A percentile compares a stretch with the other conserved stretches of the same genome.
These are phyloP conservation scores for Manis pentadactyla DNA, from an alignment of 2,797 vertebrate genomes.

Conservation along the genomic window DNA sequence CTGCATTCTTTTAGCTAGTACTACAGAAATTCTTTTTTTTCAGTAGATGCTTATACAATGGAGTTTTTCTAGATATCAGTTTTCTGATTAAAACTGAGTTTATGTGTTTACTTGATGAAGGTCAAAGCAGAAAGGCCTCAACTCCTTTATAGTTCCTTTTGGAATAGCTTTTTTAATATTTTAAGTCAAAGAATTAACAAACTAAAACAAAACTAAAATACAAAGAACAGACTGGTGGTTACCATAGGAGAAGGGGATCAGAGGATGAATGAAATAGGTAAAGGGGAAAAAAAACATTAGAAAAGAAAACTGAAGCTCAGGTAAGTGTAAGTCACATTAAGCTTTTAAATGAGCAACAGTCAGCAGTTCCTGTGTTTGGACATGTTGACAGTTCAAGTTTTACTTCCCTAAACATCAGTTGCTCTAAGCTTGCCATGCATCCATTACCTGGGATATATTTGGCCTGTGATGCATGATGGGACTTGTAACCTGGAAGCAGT, in stretches of 20 bases:
- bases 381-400: neutral
- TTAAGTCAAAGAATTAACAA: constrained; percentile 10
- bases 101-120: neutral
- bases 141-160: neutral
- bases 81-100: constrained; percentile 7
- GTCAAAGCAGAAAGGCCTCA: constrained; percentile 9
- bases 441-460: neutral
- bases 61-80: neutral
- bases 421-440: neutral
- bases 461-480: neutral
- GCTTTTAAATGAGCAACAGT: neutral
- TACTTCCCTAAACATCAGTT: neutral
- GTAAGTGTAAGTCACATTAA: neutral
- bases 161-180: neutral
- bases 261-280: too few relatives aligned
- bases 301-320: neutral
- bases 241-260: too few relatives aligned
- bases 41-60: neutral
- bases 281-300: too few relatives aligned
- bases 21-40: neutral
- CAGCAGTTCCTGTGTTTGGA: neutral
- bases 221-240: too few relatives aligned
- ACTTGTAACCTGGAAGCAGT: neutral
- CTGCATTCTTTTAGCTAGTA: neutral
- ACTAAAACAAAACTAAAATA: neutral